phyloP scores from a whole-genome alignment of 2,888 invertebrate species.

The Cephus rjabovi region DNA sequence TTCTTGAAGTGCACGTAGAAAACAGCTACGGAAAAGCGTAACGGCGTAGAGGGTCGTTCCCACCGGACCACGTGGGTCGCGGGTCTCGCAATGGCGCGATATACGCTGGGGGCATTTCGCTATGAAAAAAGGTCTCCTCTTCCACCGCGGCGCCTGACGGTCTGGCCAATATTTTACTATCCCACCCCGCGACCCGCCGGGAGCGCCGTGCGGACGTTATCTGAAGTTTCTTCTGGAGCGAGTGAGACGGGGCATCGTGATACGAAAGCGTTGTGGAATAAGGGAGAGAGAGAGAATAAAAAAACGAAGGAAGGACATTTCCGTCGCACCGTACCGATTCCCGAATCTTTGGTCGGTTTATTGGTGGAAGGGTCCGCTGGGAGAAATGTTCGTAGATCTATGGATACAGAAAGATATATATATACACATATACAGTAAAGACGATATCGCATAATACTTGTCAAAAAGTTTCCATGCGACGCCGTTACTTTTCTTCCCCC shows the following conservation, averaged over 20 bases:
- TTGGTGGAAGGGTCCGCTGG: neutral
- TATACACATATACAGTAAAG: neutral
- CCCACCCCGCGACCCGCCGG: conserved; percentile 28
- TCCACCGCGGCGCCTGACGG: conserved; percentile 53
- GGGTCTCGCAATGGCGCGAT: neutral
- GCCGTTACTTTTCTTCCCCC: neutral
- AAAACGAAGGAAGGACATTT: neutral
- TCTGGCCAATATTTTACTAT: conserved; percentile 63
- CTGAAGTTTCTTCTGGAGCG: neutral
- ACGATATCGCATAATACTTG: neutral
- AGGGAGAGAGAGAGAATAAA: neutral
- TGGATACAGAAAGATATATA: neutral
- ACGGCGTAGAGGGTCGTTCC: neutral
- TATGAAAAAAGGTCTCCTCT: conserved; percentile 33
- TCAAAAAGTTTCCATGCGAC: neutral
- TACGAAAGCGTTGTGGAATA: neutral
- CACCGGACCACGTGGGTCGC: neutral
- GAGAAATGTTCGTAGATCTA: neutral
- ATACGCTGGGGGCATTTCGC: neutral
- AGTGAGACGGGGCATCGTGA: neutral
- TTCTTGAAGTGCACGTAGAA: neutral
- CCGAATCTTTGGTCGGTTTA: neutral
- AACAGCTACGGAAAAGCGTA: neutral
- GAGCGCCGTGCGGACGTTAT: neutral
- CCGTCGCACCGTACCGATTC: neutral